Conservation (phyloP, 2,113 vertebrate species). For the Lamprologus lemairii region DNA sequence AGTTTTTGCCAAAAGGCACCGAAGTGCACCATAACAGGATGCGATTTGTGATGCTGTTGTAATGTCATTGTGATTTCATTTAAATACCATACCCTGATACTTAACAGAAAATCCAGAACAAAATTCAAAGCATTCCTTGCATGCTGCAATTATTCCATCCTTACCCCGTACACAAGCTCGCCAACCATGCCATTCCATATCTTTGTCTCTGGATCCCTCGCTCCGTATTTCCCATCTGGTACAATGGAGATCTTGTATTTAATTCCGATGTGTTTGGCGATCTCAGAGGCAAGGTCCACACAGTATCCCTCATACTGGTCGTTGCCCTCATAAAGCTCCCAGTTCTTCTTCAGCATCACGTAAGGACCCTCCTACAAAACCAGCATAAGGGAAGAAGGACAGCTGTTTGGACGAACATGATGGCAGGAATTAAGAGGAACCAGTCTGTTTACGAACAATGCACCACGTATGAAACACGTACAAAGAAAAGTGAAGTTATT, state of each 20-base stretch:
- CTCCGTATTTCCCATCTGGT: conserved; percentile 97
- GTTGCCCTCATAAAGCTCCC: conserved; percentile 95
- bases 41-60: not conserved
- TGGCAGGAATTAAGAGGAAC: not conserved
- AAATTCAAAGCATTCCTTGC: not conserved
- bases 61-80: not conserved
- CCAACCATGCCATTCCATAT: conserved; percentile 99
- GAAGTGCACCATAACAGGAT: not conserved
- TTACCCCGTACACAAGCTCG: conserved; percentile 97
- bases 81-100: not conserved
- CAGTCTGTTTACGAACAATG: not conserved
- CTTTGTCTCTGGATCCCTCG: conserved; percentile 96
- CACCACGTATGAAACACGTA: not conserved
- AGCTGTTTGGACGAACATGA: conserved; percentile 51
- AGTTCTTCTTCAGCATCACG: conserved; percentile 99
- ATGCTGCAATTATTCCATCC: not conserved
- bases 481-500: not conserved
- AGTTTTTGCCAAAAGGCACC: not conserved
- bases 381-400: conserved; percentile 48
- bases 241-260: conserved; percentile 99
- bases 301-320: conserved; percentile 98
- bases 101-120: not conserved
- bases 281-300: conserved; percentile 97
- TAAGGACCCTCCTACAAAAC: conserved; percentile 95
- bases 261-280: conserved; percentile 98